Percentiles rank a stretch among this genome's conserved stretches.
Evolutionary conservation across 2,113 vertebrate species (phyloP).

Genomic region (Chloebia gouldiae): DNA sequence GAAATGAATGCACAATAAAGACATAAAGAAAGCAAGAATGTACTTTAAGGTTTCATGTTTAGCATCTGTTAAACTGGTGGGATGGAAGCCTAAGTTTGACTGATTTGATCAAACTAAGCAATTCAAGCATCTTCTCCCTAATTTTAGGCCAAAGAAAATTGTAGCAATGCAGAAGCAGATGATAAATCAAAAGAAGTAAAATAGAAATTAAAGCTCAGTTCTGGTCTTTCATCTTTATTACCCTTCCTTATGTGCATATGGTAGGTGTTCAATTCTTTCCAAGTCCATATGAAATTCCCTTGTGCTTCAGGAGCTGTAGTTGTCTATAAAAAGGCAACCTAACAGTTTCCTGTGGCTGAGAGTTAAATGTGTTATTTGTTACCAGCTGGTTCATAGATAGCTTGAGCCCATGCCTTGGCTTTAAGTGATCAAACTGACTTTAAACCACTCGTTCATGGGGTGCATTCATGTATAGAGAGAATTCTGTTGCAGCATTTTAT

Average conservation of each 20-base stretch:
- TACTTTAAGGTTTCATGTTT: not conserved
- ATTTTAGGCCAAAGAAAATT: conserved; percentile 29
- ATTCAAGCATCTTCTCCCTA: not conserved
- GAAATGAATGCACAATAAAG: not conserved
- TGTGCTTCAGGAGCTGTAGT: conserved; percentile 26
- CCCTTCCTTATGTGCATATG: conserved; percentile 36
- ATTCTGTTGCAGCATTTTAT: conserved; percentile 46
- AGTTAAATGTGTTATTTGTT: conserved; percentile 67
- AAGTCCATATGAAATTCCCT: not conserved
- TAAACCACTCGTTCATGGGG: not conserved
- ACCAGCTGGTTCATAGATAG: conserved; percentile 44
- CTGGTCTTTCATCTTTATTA: conserved; percentile 54
- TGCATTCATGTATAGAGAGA: conserved; percentile 36
- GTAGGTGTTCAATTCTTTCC: conserved; percentile 32
- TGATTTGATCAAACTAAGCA: not conserved
- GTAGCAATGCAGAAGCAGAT: conserved; percentile 13
- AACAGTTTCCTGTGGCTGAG: conserved; percentile 48
- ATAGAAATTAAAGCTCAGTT: conserved; percentile 42
- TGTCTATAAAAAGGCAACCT: conserved; percentile 57
- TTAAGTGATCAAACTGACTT: conserved; percentile 49
- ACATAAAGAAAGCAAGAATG: not conserved
- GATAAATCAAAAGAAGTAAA: conserved; percentile 58
- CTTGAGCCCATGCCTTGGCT: conserved; percentile 19
- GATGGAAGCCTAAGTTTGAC: not conserved
- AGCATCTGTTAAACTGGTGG: not conserved